Percentiles rank a stretch among this genome's conserved stretches.
These are phyloP conservation scores for Thunnus albacares DNA, from an alignment of 2,797 vertebrate genomes.

Conservation along the genomic window DNA sequence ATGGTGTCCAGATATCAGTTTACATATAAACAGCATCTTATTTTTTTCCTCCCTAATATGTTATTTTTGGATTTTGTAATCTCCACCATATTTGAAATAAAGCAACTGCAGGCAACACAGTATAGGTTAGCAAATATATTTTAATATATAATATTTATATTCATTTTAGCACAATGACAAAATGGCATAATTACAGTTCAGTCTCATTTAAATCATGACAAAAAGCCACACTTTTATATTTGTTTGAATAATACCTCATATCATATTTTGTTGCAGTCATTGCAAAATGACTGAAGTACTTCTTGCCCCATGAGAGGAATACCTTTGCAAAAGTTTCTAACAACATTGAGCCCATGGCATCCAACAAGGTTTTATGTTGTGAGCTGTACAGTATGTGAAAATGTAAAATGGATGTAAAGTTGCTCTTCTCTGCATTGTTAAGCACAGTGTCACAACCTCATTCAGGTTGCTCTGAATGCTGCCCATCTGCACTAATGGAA, in stretches of 20 bases:
- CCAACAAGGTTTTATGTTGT: slow-evolving; percentile 37
- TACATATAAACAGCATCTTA: no score
- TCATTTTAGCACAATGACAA: slow-evolving; percentile 89
- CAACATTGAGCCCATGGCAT: slow-evolving; percentile 74
- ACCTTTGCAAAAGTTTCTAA: slow-evolving; percentile 65
- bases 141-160: slow-evolving; percentile 90
- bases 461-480: neutral
- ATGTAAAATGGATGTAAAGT: slow-evolving; percentile 21
- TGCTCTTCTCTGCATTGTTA: slow-evolving; percentile 10
- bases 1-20: no score
- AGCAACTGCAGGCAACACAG: slow-evolving; percentile 17
- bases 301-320: slow-evolving; percentile 61
- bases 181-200: slow-evolving; percentile 86
- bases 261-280: slow-evolving; percentile 65
- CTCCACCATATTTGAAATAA: slow-evolving; percentile 8
- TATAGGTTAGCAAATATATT: slow-evolving; percentile 90
- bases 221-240: slow-evolving; percentile 77
- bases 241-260: slow-evolving; percentile 64
- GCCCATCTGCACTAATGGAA: slow-evolving; percentile 7
- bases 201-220: slow-evolving; percentile 86
- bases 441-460: slow-evolving; percentile 31
- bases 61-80: neutral
- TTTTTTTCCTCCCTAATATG: no score
- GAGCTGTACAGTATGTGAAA: slow-evolving; percentile 25
- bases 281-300: slow-evolving; percentile 69